These are phyloP conservation scores for Sebastes minor DNA, from an alignment of 2,797 vertebrate species.

Conservation along the genomic window DNA sequence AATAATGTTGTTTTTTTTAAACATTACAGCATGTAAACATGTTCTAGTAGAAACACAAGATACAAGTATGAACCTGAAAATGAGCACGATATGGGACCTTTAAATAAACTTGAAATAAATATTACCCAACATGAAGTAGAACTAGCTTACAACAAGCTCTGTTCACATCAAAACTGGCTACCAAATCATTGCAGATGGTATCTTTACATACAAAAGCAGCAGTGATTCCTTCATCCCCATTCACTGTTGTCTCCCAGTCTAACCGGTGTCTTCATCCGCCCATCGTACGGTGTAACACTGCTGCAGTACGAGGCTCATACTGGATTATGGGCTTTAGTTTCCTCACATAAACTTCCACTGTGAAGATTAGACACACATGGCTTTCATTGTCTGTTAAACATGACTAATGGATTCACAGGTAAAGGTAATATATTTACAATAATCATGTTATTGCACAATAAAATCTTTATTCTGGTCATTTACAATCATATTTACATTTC, in stretches of 20 bases:
- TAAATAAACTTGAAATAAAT: neutral
- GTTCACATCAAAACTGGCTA: neutral
- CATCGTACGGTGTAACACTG: neutral
- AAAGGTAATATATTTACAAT: neutral
- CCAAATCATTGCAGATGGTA: neutral
- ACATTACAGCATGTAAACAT: no score
- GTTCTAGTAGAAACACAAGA: no score
- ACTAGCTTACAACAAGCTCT: neutral
- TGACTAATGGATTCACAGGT: neutral
- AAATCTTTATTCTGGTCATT: slow-evolving; percentile 49
- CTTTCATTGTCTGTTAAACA: neutral
- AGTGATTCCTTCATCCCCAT: neutral
- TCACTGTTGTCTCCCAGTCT: neutral
- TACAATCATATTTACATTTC: slow-evolving; percentile 41
- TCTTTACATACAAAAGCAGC: slow-evolving; percentile 20
- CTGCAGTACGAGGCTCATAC: slow-evolving; percentile 22
- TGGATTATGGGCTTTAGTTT: slow-evolving; percentile 73
- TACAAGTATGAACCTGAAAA: no score
- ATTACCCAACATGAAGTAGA: neutral
- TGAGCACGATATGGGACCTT: no score
- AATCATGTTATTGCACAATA: neutral
- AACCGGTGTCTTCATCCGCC: slow-evolving; percentile 11
- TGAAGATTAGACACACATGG: slow-evolving; percentile 24
- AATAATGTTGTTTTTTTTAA: no score
- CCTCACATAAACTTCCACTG: slow-evolving; percentile 34